Evolutionary conservation across 2,797 vertebrate genomes (phyloP).

Genomic region (Malurus leucopterus): DNA sequence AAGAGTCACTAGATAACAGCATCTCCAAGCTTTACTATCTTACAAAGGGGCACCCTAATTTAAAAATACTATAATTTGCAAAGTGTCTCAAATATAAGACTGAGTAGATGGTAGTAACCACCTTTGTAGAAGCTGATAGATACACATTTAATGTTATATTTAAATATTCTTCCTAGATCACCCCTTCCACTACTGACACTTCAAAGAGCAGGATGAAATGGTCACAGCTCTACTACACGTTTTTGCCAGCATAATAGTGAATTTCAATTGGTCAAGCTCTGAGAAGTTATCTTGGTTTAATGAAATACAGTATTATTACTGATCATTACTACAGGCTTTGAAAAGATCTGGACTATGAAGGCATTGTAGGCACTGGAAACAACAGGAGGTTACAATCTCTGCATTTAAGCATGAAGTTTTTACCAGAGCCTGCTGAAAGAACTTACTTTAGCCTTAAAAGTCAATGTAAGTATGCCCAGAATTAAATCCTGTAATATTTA

Average conservation of each 20-base stretch:
- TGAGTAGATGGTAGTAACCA: neutral
- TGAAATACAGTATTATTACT: neutral
- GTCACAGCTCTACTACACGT: neutral
- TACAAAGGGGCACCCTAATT: neutral
- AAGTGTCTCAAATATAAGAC: neutral
- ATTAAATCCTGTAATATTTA: neutral
- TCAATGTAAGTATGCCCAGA: neutral
- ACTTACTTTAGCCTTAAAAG: neutral
- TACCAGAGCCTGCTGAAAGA: neutral
- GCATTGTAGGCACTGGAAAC: neutral
- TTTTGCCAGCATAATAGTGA: neutral
- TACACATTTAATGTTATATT: neutral
- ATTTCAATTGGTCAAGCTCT: neutral
- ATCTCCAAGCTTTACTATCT: neutral
- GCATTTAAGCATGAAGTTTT: neutral
- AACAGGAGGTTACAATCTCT: neutral
- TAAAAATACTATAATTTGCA: neutral
- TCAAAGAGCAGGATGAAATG: neutral
- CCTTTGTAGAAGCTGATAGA: neutral
- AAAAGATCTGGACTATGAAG: neutral
- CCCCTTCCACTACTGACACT: neutral
- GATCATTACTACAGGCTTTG: neutral
- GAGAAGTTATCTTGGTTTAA: neutral
- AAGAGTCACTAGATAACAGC: neutral
- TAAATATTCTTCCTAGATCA: neutral